phyloP scores from a whole-genome alignment of 2,888 invertebrate species.

The Galerucella pusilla region DNA sequence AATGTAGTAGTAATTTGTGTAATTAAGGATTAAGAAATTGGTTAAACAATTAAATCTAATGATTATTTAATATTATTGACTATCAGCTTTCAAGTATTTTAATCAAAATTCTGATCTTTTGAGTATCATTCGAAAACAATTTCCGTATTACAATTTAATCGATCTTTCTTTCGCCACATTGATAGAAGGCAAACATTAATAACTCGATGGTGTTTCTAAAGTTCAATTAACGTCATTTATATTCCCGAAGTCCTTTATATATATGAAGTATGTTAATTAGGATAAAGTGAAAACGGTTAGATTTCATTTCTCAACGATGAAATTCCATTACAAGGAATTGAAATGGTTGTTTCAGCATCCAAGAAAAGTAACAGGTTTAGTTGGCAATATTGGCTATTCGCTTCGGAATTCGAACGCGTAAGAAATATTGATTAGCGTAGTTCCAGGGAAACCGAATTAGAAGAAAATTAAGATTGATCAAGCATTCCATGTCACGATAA shows the following conservation, averaged over 20 bases:
- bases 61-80: no score
- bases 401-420: conserved; percentile 16
- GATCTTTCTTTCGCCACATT: no score
- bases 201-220: background rate
- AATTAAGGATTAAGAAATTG: no score
- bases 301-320: background rate
- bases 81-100: no score
- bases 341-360: background rate
- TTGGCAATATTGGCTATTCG: conserved; percentile 17
- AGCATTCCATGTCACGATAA: conserved; percentile 31
- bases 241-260: background rate
- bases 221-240: background rate
- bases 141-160: no score
- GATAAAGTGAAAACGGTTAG: background rate
- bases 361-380: conserved; percentile 8
- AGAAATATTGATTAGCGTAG: conserved; percentile 25
- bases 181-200: background rate
- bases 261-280: background rate
- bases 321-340: conserved; percentile 12
- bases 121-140: no score
- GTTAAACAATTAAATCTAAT: no score
- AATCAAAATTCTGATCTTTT: no score
- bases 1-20: no score
- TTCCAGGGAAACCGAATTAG: conserved; percentile 21
- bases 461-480: conserved; percentile 37